Evolutionary conservation across 2,888 invertebrate genomes (phyloP), one percentile per base, ranked within the genome.

Genomic region (Isoperla grammatica): DNA sequence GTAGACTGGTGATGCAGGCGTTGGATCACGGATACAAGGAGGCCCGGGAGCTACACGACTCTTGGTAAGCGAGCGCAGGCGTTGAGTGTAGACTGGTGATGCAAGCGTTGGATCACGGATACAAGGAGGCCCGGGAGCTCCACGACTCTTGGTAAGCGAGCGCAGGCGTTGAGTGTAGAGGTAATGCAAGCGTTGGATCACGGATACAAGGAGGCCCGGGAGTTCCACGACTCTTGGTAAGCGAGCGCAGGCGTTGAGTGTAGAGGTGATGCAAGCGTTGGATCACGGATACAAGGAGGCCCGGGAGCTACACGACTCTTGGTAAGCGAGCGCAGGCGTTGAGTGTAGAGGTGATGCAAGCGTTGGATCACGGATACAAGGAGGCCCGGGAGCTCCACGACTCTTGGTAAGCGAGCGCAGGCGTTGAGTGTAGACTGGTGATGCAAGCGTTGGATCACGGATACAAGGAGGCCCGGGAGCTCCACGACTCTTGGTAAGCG

Each of bases 271-370:
- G 8, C 80, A 96, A 65, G 90, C 91, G 0, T 75, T 98, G 39
- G 98, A 99, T 77, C 87, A 92, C 68, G 98, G 95, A 2, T 91
- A 92, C 78, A 96, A 96, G 74, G 97, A 98, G 75, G 93, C 95
- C 0, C 87, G 90, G 69, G 95, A 95, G 75, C 97, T 95, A 80
- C 89, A 89, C 71, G 95, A 96, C 69, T 83, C 91, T 66, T 96
- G 95, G 94, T 83, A 22, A 77, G 63, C 60, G 19, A n/a, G n/a
- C n/a, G n/a, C n/a, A n/a, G n/a, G n/a, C n/a, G n/a, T n/a, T n/a
- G n/a, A n/a, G n/a, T n/a, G 95, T 95, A 0, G 98, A 99, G 74
- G 81, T 98, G 65, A 95, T 95, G 8, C 80, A 96, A 65, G 90
- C 91, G 0, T 75, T 98, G 39, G 98, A 99, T 77, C 87, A 92